Evolutionary conservation across 37 sponge, comb jelly and placozoan species (phyloP), one percentile per base, ranked within the genome.

Genomic region (Petrosia ficiformis): DNA sequence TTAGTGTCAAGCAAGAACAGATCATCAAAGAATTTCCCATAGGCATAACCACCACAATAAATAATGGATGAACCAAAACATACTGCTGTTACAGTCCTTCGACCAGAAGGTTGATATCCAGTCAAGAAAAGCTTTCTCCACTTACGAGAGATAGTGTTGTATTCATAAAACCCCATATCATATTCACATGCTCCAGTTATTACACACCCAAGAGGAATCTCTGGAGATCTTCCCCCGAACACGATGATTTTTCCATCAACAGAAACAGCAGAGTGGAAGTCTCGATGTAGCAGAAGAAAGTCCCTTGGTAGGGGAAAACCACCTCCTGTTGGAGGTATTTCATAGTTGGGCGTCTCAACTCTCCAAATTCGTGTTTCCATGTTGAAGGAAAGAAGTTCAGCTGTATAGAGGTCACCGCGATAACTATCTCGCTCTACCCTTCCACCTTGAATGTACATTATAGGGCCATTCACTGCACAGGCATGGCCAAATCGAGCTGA

Each of bases 371-470:
- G 73, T 1, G 81, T 66, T 0, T 77, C 78, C 82, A 87, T 72
- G 78, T 87, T 73, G 61, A 87, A 77, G 2, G 57, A 43, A 67
- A 75, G 77, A 14, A 68, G 72, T 22, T 81, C 82, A 1, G 59
- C 54, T 59, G 73, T 87, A 48, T 80, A 81, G n/a, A n/a, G n/a
- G n/a, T n/a, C n/a, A n/a, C n/a, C n/a, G 56, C 73, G n/a, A 39
- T 25, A 39, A 72, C 29, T 42, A 6, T 8, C 61, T 39, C 1
- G 58, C 61, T 84, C 74, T 63, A 80, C 8, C 14, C 54, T 81
- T 56, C 91, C 91, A 74, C 91, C 91, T 68, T 90, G 91, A 38
- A 90, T 77, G 82, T 69, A 71, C 86, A 90, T 81, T 25, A 59
- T 70, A 1, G 42, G 31, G n/a, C 79, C 86, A 11, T 76, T 14